A percentile compares a stretch with the other conserved stretches of the same genome.
Evolutionary conservation across 2,797 vertebrate species (phyloP).

Genomic region (Sebastiscus albofasciatus): DNA sequence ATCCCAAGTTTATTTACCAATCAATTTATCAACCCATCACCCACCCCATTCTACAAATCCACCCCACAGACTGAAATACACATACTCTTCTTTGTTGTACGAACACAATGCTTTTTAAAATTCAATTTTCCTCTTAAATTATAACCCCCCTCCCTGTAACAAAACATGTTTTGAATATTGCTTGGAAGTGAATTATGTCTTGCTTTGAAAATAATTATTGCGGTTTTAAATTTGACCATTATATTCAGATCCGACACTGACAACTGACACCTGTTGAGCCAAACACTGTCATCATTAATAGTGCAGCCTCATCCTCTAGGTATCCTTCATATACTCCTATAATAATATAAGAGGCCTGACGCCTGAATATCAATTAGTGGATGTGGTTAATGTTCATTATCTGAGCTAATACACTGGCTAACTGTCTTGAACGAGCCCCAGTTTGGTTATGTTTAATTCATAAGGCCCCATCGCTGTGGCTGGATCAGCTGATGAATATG

Average conservation of each 20-base stretch:
- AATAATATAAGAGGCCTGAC: background rate
- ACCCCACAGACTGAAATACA: no score
- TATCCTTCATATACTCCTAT: background rate
- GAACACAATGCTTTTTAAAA: no score
- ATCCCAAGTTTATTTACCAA: no score
- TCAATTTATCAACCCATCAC: no score
- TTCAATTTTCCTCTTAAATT: no score
- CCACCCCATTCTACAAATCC: no score
- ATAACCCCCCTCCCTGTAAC: no score
- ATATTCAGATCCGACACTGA: background rate
- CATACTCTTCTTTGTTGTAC: no score
- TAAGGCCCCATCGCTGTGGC: slow-evolving; percentile 36
- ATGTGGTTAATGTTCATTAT: slow-evolving; percentile 6
- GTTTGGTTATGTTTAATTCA: slow-evolving; percentile 58
- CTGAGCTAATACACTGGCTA: slow-evolving; percentile 6
- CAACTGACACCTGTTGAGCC: background rate
- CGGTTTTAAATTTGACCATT: no score
- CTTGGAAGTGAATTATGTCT: no score
- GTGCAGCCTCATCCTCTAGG: background rate
- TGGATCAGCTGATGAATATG: slow-evolving; percentile 59
- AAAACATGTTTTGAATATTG: no score
- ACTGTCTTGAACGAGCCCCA: slow-evolving; percentile 8
- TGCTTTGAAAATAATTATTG: no score
- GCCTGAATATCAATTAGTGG: background rate
- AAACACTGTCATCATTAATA: background rate